Evolutionary conservation across 2,113 vertebrate genomes (phyloP).

Genomic region (Todiramphus chloris): DNA sequence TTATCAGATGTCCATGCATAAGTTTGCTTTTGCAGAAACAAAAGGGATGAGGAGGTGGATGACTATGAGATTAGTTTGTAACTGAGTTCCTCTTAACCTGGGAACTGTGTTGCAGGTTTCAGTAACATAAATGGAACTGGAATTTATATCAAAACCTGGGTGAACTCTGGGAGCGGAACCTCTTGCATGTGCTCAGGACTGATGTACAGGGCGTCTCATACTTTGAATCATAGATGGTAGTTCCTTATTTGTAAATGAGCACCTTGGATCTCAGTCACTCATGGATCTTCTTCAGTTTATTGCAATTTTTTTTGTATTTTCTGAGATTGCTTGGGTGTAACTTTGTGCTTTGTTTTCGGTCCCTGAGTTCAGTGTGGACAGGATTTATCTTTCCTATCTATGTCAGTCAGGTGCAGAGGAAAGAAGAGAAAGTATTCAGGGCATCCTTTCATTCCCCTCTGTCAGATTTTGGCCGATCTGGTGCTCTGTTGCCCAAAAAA

Average conservation of each 20-base stretch:
- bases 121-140: background rate
- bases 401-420: background rate
- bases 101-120: background rate
- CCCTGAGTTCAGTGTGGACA: background rate
- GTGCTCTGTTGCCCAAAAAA: background rate
- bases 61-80: background rate
- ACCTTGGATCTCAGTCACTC: background rate
- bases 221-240: background rate
- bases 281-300: background rate
- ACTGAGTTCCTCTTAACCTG: background rate
- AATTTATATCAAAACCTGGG: background rate
- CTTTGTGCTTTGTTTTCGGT: background rate
- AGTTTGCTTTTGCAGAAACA: background rate
- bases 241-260: background rate
- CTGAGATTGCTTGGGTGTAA: background rate
- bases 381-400: background rate
- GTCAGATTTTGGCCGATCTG: background rate
- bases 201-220: background rate
- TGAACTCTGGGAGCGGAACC: background rate
- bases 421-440: background rate
- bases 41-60: background rate
- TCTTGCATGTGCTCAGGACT: background rate
- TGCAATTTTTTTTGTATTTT: background rate
- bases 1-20: background rate
- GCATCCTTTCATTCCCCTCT: background rate